These are phyloP conservation scores for Pagetopsis macropterus DNA, from an alignment of 2,797 vertebrate genomes.

Conservation along the genomic window DNA sequence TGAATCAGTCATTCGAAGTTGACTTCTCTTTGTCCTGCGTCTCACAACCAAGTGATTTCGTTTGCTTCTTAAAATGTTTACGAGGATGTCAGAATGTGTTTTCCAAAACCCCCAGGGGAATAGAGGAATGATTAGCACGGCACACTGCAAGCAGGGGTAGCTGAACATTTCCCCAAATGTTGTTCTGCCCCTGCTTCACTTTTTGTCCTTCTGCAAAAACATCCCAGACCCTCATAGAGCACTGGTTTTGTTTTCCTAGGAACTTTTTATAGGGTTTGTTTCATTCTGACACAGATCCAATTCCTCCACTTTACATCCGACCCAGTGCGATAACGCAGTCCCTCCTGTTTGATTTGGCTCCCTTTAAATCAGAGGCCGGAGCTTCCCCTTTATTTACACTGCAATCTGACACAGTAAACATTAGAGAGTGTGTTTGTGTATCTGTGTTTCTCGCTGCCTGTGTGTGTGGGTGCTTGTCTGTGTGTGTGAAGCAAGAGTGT, in stretches of 20 bases:
- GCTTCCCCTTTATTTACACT: conserved; percentile 73
- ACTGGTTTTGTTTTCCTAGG: conserved; percentile 57
- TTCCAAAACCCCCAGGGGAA: conserved; percentile 41
- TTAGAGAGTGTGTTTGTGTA: conserved; percentile 63
- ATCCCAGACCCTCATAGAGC: conserved; percentile 33
- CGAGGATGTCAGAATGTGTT: conserved; percentile 74
- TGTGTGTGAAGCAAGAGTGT: conserved; percentile 66
- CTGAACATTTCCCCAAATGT: conserved; percentile 62
- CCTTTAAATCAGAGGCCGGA: conserved; percentile 72
- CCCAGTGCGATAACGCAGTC: conserved; percentile 61
- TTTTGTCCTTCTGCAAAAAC: conserved; percentile 26
- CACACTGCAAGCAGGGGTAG: conserved; percentile 46
- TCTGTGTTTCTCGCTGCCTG: conserved; percentile 43
- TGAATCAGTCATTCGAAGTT: conserved; percentile 2
- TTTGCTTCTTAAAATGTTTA: conserved; percentile 76
- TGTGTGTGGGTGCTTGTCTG: conserved; percentile 21
- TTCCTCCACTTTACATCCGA: conserved; percentile 60
- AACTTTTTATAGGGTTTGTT: conserved; percentile 43
- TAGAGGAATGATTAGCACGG: conserved; percentile 66
- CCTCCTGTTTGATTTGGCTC: conserved; percentile 81
- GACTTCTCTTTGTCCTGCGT: conserved; percentile 42
- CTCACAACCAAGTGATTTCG: conserved; percentile 50
- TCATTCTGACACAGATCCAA: conserved; percentile 58
- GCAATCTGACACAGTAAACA: conserved; percentile 77
- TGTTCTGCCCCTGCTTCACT: conserved; percentile 41